Conservation (phyloP, 2,888 invertebrate genomes). For the Nomada hirtipes region DNA sequence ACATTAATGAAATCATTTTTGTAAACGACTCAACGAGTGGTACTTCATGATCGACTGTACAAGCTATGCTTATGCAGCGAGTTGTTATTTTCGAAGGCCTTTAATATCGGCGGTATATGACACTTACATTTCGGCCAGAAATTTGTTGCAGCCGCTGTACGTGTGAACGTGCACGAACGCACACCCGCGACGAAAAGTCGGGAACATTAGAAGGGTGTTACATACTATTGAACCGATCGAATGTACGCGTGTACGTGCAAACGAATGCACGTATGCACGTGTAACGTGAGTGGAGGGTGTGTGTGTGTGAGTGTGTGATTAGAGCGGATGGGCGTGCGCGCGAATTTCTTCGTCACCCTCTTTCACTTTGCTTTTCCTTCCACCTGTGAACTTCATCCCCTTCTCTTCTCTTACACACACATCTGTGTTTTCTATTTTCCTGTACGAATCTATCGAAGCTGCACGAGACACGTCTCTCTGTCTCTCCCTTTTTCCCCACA, state of each 20-base stretch:
- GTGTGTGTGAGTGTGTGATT: not conserved
- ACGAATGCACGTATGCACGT: not conserved
- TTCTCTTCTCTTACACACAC: slow-evolving; percentile 20
- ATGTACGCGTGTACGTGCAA: slow-evolving; percentile 1
- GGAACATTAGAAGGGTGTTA: not conserved
- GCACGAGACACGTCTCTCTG: slow-evolving; percentile 41
- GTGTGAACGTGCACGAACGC: slow-evolving; percentile 2
- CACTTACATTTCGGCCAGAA: too few relatives aligned
- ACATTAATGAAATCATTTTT: too few relatives aligned
- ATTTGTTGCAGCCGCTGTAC: not conserved
- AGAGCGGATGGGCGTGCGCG: slow-evolving; percentile 33
- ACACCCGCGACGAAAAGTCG: not conserved
- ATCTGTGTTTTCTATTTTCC: slow-evolving; percentile 21
- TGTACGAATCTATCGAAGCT: slow-evolving; percentile 41
- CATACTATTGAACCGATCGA: not conserved
- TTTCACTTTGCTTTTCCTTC: slow-evolving; percentile 27
- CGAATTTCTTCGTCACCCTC: slow-evolving; percentile 12
- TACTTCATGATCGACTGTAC: too few relatives aligned
- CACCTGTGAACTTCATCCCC: slow-evolving; percentile 40
- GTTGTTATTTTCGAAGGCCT: too few relatives aligned
- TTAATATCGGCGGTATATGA: too few relatives aligned
- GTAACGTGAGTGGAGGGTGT: not conserved
- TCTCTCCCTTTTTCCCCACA: slow-evolving; percentile 27
- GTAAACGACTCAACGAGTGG: too few relatives aligned
- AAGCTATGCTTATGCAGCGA: too few relatives aligned